These are phyloP conservation scores for Episyrphus balteatus DNA, from an alignment of 1,140 invertebrate species.

Conservation along the genomic window DNA sequence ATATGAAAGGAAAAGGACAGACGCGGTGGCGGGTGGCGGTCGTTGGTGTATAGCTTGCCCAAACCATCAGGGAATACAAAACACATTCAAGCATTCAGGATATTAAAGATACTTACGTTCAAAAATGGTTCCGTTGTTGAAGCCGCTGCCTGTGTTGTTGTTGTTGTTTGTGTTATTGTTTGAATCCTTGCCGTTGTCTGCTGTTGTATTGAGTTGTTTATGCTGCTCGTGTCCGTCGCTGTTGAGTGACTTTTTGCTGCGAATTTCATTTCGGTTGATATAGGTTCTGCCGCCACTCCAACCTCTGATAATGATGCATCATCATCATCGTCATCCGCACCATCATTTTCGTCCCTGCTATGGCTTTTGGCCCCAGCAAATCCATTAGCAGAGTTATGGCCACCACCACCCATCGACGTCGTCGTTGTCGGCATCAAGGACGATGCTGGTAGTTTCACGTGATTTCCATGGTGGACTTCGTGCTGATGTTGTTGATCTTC, in stretches of 20 bases:
- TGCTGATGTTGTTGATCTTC: constrained; percentile 34
- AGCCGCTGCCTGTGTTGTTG: neutral
- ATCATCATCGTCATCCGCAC: constrained; percentile 15
- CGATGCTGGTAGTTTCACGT: constrained; percentile 6
- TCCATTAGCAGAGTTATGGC: neutral
- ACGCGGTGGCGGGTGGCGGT: no score
- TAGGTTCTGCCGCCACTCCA: constrained; percentile 11
- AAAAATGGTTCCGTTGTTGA: constrained; percentile 2
- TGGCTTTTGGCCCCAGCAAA: neutral
- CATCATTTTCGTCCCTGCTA: neutral
- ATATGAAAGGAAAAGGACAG: no score
- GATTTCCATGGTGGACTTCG: constrained; percentile 31
- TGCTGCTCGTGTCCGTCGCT: no score
- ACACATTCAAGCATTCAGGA: no score
- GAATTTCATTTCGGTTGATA: constrained; percentile 15
- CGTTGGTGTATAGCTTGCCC: no score
- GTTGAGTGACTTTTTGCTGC: no score
- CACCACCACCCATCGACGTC: neutral
- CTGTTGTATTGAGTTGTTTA: no score
- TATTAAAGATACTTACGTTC: no score
- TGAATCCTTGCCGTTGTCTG: constrained; percentile 9
- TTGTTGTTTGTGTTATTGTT: constrained; percentile 8
- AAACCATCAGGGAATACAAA: no score
- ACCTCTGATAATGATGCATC: constrained; percentile 8
- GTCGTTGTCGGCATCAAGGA: constrained; percentile 4